Evolutionary conservation across 2,113 vertebrate species (phyloP).

Genomic region (Beaufortia kweichowensis): DNA sequence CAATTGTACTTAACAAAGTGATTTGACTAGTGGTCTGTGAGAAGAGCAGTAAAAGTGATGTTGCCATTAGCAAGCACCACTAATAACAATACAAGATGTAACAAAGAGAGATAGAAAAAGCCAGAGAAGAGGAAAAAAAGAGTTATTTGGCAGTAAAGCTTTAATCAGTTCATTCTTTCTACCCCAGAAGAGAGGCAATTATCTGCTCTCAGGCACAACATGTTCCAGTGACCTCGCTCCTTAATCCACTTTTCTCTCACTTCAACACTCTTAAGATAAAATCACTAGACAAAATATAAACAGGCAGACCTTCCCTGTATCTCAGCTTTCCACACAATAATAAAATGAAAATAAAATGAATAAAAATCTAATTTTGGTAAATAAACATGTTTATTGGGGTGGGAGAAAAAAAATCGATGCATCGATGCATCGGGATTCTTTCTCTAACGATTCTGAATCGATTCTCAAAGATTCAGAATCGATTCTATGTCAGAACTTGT

Average conservation of each 20-base stretch:
- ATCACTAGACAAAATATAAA: background rate
- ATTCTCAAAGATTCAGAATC: too few relatives aligned
- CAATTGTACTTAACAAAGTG: background rate
- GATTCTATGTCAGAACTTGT: too few relatives aligned
- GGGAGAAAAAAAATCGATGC: too few relatives aligned
- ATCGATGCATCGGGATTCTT: too few relatives aligned
- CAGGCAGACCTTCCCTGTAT: background rate
- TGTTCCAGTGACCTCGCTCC: background rate
- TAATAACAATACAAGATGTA: background rate
- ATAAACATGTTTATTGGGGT: too few relatives aligned
- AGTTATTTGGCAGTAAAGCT: background rate
- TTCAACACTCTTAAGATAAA: background rate
- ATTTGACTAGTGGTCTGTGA: background rate
- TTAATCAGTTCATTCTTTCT: background rate
- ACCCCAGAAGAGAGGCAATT: slow-evolving; percentile 26
- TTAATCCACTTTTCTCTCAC: background rate
- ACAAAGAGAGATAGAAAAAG: background rate
- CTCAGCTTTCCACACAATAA: background rate
- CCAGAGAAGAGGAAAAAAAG: background rate
- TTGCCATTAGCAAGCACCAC: background rate
- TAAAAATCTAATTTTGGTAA: too few relatives aligned
- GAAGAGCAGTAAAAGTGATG: background rate
- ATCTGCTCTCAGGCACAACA: slow-evolving; percentile 21
- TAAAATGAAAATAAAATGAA: background rate
- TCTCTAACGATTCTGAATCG: too few relatives aligned